Evolutionary conservation across 2,797 vertebrate genomes (phyloP), one percentile per base, ranked within the genome.

Genomic region (Erithacus rubecula): DNA sequence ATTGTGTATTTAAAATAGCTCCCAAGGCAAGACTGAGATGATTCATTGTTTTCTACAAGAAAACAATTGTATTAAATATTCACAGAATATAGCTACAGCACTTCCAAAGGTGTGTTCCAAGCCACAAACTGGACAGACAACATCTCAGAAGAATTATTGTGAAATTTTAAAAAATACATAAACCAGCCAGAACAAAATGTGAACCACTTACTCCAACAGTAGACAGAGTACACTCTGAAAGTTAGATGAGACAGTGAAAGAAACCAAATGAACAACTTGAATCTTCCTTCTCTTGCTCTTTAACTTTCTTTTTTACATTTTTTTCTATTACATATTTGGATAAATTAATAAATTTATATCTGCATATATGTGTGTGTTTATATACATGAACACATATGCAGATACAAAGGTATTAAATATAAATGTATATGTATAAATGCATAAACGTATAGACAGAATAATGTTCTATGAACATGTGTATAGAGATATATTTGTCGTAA

Each of bases 31-130:
- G 86, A 58, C 39, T 36, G 29, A 49, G 55, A 59, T 41, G 21
- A 87, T 79, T 87, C 11, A 70, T 69, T 29, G n/a, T 89, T 87
- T 87, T 36, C 58, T 76, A 27, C 22, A 84, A 67, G 49, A 51
- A 90, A 80, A 47, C 8, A 59, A 49, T 53, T 37, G 2, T 39
- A 71, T 71, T 75, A 80, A 76, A 71, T 63, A 84, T 56, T 84
- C 52, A 82, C 11, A 74, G 19, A 79, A 72, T 51, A 36, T 44
- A 81, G 29, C 32, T 44, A 44, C 37, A 80, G 2, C 16, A 47
- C 58, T 59, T 83, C 47, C 4, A 76, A 58, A 72, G 29, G 47
- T 10, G 27, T 11, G 4, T 74, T 58, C 30, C 19, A 39, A 62
- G 41, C 2, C 15, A 79, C 6, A 86, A 60, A 85, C 60, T 1